phyloP scores from a whole-genome alignment of 1,140 invertebrate species.

The Myzus persicae region DNA sequence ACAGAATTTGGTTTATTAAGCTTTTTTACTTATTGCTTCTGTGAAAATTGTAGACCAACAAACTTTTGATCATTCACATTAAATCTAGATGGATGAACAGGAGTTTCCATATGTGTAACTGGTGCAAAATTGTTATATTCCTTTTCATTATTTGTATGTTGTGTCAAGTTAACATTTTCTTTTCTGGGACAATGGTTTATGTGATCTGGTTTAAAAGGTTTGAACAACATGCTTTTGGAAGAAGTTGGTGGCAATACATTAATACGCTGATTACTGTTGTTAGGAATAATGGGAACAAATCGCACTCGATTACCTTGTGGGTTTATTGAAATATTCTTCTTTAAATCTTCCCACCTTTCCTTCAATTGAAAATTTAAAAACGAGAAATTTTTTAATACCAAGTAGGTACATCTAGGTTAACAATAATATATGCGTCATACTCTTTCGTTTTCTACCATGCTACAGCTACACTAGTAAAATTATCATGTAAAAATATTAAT shows the following conservation, averaged over 20 bases:
- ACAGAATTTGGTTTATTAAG: not conserved
- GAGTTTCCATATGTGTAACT: not conserved
- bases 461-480: not conserved
- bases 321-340: conserved; percentile 52
- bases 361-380: conserved; percentile 45
- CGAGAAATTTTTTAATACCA: not conserved
- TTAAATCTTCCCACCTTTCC: conserved; percentile 56
- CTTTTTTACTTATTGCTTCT: not conserved
- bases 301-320: conserved; percentile 48
- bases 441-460: not conserved
- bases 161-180: conserved; percentile 1
- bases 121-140: not conserved
- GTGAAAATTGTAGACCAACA: not conserved
- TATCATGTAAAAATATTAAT: not conserved
- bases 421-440: not conserved
- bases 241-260: not conserved
- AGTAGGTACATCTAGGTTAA: not conserved
- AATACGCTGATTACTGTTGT: not conserved
- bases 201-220: conserved; percentile 42
- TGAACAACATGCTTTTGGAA: not conserved
- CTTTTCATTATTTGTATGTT: not conserved
- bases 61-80: not conserved
- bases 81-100: not conserved
- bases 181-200: not conserved
- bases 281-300: conserved; percentile 48